Percentiles rank a stretch among this genome's conserved stretches.
These are phyloP conservation scores for Bombus pyrosoma DNA, from an alignment of 1,140 invertebrate genomes.

Conservation along the genomic window DNA sequence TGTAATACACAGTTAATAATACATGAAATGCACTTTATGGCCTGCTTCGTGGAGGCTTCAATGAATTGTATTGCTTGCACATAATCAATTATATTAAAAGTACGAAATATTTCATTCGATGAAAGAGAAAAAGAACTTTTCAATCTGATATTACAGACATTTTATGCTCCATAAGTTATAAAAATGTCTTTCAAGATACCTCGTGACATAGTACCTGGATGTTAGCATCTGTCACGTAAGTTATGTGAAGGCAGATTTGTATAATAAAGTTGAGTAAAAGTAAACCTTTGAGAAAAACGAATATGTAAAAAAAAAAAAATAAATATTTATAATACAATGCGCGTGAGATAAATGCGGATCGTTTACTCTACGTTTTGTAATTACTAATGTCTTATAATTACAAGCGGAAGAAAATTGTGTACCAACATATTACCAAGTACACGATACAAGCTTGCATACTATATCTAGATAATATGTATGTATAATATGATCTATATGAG, in stretches of 20 bases:
- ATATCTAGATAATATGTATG: slow-evolving; percentile 52
- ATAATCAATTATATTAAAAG: slow-evolving; percentile 62
- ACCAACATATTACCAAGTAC: slow-evolving; percentile 21
- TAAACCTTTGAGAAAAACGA: slow-evolving; percentile 44
- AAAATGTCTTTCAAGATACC: slow-evolving; percentile 63
- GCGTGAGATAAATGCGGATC: slow-evolving; percentile 53
- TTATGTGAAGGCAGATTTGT: slow-evolving; percentile 49
- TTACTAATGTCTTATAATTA: slow-evolving; percentile 28
- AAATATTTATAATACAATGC: slow-evolving; percentile 63
- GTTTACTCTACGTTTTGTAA: slow-evolving; percentile 7
- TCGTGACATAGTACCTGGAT: slow-evolving; percentile 58
- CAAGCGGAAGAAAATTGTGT: slow-evolving; percentile 14
- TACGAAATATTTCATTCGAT: slow-evolving; percentile 35
- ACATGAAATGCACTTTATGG: slow-evolving; percentile 66
- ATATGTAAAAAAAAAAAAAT: slow-evolving; percentile 57
- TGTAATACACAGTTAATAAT: slow-evolving; percentile 65
- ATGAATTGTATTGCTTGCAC: slow-evolving; percentile 63
- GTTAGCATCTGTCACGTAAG: slow-evolving; percentile 56
- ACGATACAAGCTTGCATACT: slow-evolving; percentile 45
- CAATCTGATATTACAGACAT: slow-evolving; percentile 36
- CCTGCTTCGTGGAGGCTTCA: slow-evolving; percentile 68
- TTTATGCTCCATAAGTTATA: slow-evolving; percentile 40
- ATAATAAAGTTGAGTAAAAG: slow-evolving; percentile 57
- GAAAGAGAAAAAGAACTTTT: not conserved
- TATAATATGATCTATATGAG: slow-evolving; percentile 59